Base-by-base conservation (phyloP, 1,140 invertebrate genomes). In the Drosophila sp. region DNA sequence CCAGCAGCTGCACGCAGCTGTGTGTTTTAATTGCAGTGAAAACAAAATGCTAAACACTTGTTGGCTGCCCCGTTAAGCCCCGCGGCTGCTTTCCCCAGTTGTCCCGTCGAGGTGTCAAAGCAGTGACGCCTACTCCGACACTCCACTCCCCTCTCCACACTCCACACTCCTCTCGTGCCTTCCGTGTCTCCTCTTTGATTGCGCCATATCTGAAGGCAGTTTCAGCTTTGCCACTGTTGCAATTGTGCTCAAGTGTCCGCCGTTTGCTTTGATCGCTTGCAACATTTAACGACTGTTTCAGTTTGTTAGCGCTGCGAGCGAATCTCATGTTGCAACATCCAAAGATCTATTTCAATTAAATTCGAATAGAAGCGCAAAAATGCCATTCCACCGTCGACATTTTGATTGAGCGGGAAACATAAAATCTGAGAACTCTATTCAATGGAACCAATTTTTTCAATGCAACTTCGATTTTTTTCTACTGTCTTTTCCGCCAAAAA, bases 41-140 rank as follows among this genome's bases (percentile, higher is more conserved):
- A 87, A 87, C 82, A 87, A 87, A 86, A 87, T 74, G 75, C 82
- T 87, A 87, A 86, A 87, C 82, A 86, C 82, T 86, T 86, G 82
- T 86, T 86, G 82, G 78, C 81, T 54, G 73, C 70, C 63, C 48
- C 46, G 58, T 50, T 43, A 45, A 9, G 43, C 53, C 29, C 72
- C 51, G 43, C 66, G 46, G 58, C 58, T 57, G 63, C 51, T 74
- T 63, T 40, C 14, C 21, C 36, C 36, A 27, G 14, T 48, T 29
- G 25, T n/a, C 36, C 34, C 14, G 16, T 11, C 36, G 43, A 57
- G 57, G 65, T 74, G 65, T 62, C 65, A 74, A 58, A 67, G 53
- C 53, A 13, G 13, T 54, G 46, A 16, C 38, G 7, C 50, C 34
- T 57, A 13, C 45, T 34, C 4, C 16, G 45, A n/a, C n/a, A n/a